Base-by-base conservation (phyloP, 2,888 invertebrate species). In the Patella depressa region DNA sequence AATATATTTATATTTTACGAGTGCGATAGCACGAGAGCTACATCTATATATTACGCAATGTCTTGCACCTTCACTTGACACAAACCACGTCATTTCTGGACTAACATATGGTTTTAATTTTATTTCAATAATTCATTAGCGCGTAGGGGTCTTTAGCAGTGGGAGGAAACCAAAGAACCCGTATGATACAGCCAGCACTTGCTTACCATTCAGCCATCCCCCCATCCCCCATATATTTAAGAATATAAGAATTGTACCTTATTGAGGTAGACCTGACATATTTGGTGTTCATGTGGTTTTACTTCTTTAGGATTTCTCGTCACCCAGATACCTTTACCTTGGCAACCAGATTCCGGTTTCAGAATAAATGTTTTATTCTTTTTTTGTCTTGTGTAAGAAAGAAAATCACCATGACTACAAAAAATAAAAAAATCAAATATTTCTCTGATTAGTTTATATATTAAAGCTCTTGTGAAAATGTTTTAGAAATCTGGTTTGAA, bases 321-420 rank as follows among this genome's bases (percentile, higher is more conserved):
- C 71, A 98, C 93, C 90, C 95, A 96, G 85, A 98, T 98, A 0
- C 97, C 97, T 71, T 95, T 94, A 0, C 98, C 97, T 91, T 97
- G 96, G 87, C 97, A 96, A 0, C 97, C 97, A 80, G 95, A 95
- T 88, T 97, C 97, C 0, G 98, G 97, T 92, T 98, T 98, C 81
- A 97, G 93, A 80, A 98, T 98, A 88, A 95, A 97, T 93, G 95
- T 88, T 94, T 94, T 81, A 93, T 93, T 91, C 94, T 95, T 90
- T 94, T 94, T 90, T 94, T 96, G 84, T 93, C 94, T 78, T 94
- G 92, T 17, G 95, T 96, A 90, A 95, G 91, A 89, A 79, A 87
- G 88, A 75, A 91, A 90, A 83, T 92, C 91, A 73, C 90, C 90
- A 82, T 90, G 91, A 83, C 91, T 92, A 84, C 1, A 83, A 78